Conservation (phyloP, 2,888 invertebrate species). For the Pyrrhopygopsis socrates region DNA sequence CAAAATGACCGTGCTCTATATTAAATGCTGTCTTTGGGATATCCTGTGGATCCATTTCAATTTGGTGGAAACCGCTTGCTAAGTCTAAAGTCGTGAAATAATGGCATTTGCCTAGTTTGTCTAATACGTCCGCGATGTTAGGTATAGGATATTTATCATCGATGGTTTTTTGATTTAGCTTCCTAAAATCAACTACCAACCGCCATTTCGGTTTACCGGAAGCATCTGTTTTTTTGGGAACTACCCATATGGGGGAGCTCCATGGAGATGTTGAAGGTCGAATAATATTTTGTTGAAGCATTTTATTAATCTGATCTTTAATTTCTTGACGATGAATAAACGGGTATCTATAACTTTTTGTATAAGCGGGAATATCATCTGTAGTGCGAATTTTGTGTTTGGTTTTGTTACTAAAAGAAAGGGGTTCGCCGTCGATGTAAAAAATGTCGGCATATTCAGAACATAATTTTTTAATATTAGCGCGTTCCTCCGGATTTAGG, state of each 20-base stretch:
- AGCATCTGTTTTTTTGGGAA: not conserved
- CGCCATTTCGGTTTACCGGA: slow-evolving; percentile 57
- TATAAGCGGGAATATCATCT: not conserved
- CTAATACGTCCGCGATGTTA: slow-evolving; percentile 29
- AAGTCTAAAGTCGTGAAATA: slow-evolving; percentile 66
- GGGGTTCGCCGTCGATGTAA: not conserved
- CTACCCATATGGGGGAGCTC: not conserved
- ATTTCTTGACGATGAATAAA: not conserved
- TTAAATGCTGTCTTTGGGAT: slow-evolving; percentile 53
- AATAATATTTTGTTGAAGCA: slow-evolving; percentile 12
- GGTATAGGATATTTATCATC: slow-evolving; percentile 34
- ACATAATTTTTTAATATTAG: not conserved
- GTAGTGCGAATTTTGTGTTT: not conserved
- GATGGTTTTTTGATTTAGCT: slow-evolving; percentile 73
- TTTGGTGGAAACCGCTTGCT: slow-evolving; percentile 65
- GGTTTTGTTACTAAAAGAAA: not conserved
- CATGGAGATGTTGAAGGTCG: not conserved
- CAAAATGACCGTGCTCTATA: slow-evolving; percentile 63
- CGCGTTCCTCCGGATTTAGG: not conserved
- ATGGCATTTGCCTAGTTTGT: slow-evolving; percentile 53
- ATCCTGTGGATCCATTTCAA: too few relatives aligned
- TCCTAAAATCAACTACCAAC: slow-evolving; percentile 75
- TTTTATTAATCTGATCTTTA: slow-evolving; percentile 12
- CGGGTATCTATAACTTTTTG: not conserved
- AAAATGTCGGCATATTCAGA: not conserved